Evolutionary conservation across 2,797 vertebrate genomes (phyloP).

Genomic region (Clangula hyemalis): DNA sequence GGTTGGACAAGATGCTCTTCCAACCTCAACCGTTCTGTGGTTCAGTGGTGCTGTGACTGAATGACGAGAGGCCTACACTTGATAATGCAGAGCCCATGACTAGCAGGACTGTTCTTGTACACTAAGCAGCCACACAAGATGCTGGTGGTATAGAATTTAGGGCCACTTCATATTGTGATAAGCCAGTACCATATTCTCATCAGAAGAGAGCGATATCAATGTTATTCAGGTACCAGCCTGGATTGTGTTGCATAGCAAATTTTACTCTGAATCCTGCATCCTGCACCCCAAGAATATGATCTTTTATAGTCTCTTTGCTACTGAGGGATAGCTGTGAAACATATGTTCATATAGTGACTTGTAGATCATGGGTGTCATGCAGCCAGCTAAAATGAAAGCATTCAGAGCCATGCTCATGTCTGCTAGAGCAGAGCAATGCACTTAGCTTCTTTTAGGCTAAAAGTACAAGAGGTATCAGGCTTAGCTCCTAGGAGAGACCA

Average conservation of each 20-base stretch:
- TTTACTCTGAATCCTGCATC: neutral
- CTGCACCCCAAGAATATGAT: neutral
- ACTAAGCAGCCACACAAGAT: neutral
- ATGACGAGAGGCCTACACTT: neutral
- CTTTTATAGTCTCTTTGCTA: neutral
- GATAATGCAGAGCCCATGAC: neutral
- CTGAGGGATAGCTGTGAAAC: neutral
- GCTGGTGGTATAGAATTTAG: neutral
- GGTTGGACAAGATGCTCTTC: neutral
- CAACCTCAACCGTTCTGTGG: neutral
- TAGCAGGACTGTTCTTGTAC: neutral
- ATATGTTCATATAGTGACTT: neutral
- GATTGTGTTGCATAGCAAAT: neutral
- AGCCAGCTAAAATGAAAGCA: neutral
- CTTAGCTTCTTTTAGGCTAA: neutral
- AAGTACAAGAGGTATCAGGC: neutral
- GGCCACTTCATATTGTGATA: neutral
- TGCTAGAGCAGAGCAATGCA: neutral
- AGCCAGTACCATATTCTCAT: neutral
- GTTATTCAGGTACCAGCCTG: neutral
- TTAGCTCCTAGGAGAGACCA: neutral
- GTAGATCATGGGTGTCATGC: neutral
- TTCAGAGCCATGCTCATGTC: neutral
- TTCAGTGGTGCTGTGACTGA: neutral
- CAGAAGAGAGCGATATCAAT: neutral